Conservation (phyloP, 2,888 invertebrate species). For the Calameuta filiformis region DNA sequence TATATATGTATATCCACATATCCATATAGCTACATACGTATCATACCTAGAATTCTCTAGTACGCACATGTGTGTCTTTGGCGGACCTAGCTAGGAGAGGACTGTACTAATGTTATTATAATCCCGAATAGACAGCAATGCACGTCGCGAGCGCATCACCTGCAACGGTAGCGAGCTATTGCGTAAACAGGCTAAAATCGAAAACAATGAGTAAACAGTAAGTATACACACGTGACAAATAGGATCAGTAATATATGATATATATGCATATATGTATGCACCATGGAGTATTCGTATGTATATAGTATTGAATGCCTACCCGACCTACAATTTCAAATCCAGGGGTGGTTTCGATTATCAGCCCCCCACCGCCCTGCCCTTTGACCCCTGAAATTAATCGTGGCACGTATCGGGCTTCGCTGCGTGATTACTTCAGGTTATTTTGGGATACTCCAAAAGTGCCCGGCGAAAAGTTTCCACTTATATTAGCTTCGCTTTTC, state of each 20-base stretch:
- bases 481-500: conserved; percentile 35
- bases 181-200: background rate
- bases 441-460: conserved; percentile 45
- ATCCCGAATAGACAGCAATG: background rate
- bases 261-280: too few relatives aligned
- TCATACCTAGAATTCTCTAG: background rate
- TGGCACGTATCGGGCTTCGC: conserved; percentile 36
- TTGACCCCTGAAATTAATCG: conserved; percentile 5
- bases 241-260: background rate
- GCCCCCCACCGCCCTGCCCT: background rate
- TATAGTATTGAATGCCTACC: background rate
- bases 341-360: background rate
- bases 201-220: background rate
- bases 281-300: background rate
- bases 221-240: background rate
- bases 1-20: too few relatives aligned
- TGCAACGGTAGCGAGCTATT: background rate
- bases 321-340: background rate
- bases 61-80: background rate
- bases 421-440: conserved; percentile 43
- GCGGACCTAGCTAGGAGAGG: background rate
- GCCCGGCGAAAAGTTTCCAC: conserved; percentile 37
- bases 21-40: background rate
- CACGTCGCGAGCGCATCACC: background rate
- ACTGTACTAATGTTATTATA: background rate